Conservation (phyloP, 1,140 invertebrate species). For the Magallana ariakensis region DNA sequence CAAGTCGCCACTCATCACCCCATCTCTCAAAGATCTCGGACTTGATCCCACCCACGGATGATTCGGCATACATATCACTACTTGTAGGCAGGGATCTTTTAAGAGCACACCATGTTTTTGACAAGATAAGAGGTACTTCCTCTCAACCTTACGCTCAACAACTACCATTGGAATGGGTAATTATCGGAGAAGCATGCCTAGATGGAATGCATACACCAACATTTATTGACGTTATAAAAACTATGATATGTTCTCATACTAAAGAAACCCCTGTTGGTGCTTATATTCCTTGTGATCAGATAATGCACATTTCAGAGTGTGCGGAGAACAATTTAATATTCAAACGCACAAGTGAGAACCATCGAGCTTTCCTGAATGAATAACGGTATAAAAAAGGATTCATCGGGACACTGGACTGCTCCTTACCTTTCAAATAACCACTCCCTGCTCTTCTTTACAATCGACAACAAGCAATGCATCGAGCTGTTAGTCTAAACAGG, state of each 20-base stretch:
- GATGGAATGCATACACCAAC: slow-evolving; percentile 45
- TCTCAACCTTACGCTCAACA: slow-evolving; percentile 54
- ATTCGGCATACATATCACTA: slow-evolving; percentile 37
- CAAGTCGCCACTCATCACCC: too few species aligned
- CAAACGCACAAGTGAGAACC: background rate
- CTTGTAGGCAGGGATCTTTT: slow-evolving; percentile 52
- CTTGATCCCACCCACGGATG: slow-evolving; percentile 28
- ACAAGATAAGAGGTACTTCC: slow-evolving; percentile 47
- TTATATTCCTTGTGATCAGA: too few species aligned
- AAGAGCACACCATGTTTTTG: slow-evolving; percentile 51
- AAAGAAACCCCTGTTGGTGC: too few species aligned
- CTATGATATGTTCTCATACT: background rate
- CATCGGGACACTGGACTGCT: background rate
- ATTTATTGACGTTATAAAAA: slow-evolving; percentile 44
- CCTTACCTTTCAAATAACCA: background rate
- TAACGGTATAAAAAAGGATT: background rate
- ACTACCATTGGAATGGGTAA: slow-evolving; percentile 56
- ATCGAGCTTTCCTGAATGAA: background rate
- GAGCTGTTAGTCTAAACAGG: too few species aligned
- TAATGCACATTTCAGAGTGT: too few species aligned
- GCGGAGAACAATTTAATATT: too few species aligned
- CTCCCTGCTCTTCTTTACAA: background rate
- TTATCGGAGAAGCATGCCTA: slow-evolving; percentile 58
- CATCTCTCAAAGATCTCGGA: slow-evolving; percentile 24
- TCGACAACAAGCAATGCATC: too few species aligned